Conservation (phyloP, 2,888 invertebrate genomes). For the Hyposoter didymator region DNA sequence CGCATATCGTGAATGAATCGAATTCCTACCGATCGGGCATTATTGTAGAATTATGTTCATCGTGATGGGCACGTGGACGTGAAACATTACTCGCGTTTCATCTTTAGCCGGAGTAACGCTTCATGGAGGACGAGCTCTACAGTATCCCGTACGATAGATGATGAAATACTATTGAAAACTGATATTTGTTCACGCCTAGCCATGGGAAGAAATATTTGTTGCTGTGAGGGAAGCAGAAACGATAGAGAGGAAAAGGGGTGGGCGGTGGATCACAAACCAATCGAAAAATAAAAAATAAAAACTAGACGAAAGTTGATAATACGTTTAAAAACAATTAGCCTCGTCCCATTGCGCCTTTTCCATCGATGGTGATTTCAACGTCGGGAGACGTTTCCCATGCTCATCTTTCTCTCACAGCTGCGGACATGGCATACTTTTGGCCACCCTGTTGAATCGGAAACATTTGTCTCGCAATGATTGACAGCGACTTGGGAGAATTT, state of each 20-base stretch:
- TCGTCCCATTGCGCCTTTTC: constrained; percentile 37
- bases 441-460: constrained; percentile 4
- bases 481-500: constrained; percentile 21
- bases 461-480: constrained; percentile 13
- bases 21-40: constrained; percentile 5
- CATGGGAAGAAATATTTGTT: background rate
- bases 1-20: constrained; percentile 29
- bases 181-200: background rate
- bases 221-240: constrained; percentile 30
- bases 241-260: constrained; percentile 55
- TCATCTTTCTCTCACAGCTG: too few relatives aligned
- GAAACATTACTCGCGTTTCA: background rate
- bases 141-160: background rate
- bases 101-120: constrained; percentile 8
- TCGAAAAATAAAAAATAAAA: constrained; percentile 70
- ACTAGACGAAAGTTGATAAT: constrained; percentile 74
- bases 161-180: background rate
- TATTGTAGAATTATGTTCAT: background rate
- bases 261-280: constrained; percentile 55
- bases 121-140: background rate
- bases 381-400: background rate
- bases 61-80: background rate
- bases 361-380: constrained; percentile 43
- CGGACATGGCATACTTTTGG: background rate
- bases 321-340: constrained; percentile 76